A percentile compares a stretch with the other conserved stretches of the same genome.
Conservation (phyloP, 2,113 vertebrate genomes). For the Python bivittatus region DNA sequence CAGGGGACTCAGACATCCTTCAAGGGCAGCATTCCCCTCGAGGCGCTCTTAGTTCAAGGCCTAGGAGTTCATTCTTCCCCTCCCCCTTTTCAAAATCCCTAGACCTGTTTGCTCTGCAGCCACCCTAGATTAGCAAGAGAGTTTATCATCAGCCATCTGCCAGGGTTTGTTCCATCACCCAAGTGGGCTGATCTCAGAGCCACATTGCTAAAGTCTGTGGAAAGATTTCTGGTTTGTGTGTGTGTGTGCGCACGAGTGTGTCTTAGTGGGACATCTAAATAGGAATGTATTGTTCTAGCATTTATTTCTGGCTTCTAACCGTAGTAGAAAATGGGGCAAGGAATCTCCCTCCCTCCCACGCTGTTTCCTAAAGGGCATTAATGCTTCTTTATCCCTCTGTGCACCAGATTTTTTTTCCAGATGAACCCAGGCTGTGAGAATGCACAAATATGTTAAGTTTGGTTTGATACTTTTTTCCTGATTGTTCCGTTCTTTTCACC, state of each 20-base stretch:
- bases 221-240: slow-evolving; percentile 36
- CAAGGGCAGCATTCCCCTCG: slow-evolving; percentile 64
- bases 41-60: slow-evolving; percentile 52
- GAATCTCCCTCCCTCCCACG: rapidly evolving
- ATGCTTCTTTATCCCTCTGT: neutral
- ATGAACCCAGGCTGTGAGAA: neutral
- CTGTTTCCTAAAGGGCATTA: neutral
- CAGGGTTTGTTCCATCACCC: slow-evolving; percentile 64
- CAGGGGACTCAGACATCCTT: slow-evolving; percentile 54
- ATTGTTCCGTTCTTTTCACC: neutral
- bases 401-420: neutral
- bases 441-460: neutral
- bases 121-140: slow-evolving; percentile 68
- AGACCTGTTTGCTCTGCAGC: slow-evolving; percentile 65
- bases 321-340: neutral
- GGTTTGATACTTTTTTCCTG: neutral
- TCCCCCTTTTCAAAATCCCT: neutral
- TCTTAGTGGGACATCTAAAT: slow-evolving; percentile 21
- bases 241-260: neutral
- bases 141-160: slow-evolving; percentile 73
- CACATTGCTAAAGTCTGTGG: slow-evolving; percentile 65
- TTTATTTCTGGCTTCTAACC: slow-evolving; percentile 49
- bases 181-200: slow-evolving; percentile 42
- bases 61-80: slow-evolving; percentile 53
- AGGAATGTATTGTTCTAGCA: slow-evolving; percentile 35